Conservation (phyloP, 2,113 vertebrate species). For the Phalacrocorax brasilianus region DNA sequence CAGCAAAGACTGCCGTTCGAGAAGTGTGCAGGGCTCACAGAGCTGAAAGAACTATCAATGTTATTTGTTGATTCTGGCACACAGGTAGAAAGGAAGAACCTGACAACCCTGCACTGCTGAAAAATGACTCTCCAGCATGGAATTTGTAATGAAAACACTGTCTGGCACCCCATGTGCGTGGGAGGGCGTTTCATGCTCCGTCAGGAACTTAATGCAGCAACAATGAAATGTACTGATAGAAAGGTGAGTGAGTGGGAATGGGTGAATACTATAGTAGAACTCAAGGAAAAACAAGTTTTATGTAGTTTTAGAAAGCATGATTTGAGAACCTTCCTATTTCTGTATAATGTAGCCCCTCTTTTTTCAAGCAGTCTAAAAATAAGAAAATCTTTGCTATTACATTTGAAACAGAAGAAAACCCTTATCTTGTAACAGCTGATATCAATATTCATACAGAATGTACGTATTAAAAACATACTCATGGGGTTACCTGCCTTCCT, state of each 20-base stretch:
- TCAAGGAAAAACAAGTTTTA: not conserved
- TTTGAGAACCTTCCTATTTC: not conserved
- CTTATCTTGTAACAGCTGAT: not conserved
- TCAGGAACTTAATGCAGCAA: constrained; percentile 14
- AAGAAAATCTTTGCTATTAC: not conserved
- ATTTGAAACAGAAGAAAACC: not conserved
- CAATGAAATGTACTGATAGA: constrained; percentile 4
- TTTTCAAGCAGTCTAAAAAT: not conserved
- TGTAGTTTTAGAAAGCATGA: not conserved
- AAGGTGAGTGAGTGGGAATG: not conserved
- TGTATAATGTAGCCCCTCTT: not conserved
- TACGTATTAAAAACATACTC: not conserved
- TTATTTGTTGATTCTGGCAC: constrained; percentile 50
- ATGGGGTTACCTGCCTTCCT: not conserved
- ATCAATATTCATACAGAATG: not conserved
- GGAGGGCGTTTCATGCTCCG: constrained; percentile 24
- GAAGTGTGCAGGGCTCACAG: not conserved
- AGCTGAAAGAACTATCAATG: constrained; percentile 14
- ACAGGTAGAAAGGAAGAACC: constrained; percentile 36
- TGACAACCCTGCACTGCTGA: not conserved
- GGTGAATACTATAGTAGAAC: not conserved
- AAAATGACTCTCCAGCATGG: constrained; percentile 47
- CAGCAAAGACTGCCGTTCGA: not conserved
- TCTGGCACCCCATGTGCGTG: not conserved
- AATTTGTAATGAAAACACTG: constrained; percentile 47